A percentile compares a stretch with the other conserved stretches of the same genome.
phyloP scores from a whole-genome alignment of 2,888 invertebrate genomes.

The Napeogenes inachia region DNA sequence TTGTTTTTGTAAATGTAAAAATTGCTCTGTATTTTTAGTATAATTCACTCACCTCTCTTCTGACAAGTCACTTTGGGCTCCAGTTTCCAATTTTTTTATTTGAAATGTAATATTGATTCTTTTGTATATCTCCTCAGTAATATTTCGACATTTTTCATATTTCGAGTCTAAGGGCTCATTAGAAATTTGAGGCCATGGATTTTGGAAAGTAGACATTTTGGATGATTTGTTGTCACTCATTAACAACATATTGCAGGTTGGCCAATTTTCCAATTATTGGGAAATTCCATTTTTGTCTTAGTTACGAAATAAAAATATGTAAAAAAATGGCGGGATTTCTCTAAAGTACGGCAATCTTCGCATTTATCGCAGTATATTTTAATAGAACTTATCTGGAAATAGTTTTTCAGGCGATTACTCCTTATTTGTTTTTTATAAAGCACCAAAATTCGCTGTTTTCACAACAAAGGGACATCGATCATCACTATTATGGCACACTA shows the following conservation, averaged over 20 bases:
- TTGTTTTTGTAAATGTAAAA: background rate
- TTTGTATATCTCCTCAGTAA: slow-evolving; percentile 71
- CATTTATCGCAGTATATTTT: slow-evolving; percentile 9
- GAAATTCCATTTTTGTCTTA: slow-evolving; percentile 27
- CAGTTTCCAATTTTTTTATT: slow-evolving; percentile 63
- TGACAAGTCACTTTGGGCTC: slow-evolving; percentile 57
- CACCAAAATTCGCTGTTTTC: slow-evolving; percentile 46
- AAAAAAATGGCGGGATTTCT: slow-evolving; percentile 32
- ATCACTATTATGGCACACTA: slow-evolving; percentile 68
- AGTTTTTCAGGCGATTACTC: slow-evolving; percentile 11
- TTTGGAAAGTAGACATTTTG: slow-evolving; percentile 61
- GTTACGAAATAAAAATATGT: slow-evolving; percentile 38
- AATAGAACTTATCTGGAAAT: slow-evolving; percentile 1
- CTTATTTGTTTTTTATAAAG: slow-evolving; percentile 26
- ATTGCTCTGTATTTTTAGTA: background rate
- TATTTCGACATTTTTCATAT: slow-evolving; percentile 70
- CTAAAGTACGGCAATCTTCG: slow-evolving; percentile 7
- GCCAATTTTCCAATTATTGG: slow-evolving; percentile 47
- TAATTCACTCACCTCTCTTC: slow-evolving; percentile 52
- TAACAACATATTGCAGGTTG: slow-evolving; percentile 38
- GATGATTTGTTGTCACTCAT: slow-evolving; percentile 50
- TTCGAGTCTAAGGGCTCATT: slow-evolving; percentile 52
- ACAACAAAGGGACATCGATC: slow-evolving; percentile 67
- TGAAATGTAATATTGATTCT: slow-evolving; percentile 71
- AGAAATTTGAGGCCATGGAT: slow-evolving; percentile 49